Percentiles rank a stretch among this genome's conserved stretches.
phyloP scores from a whole-genome alignment of 2,113 vertebrate genomes.

The Plecturocebus donacophilus region DNA sequence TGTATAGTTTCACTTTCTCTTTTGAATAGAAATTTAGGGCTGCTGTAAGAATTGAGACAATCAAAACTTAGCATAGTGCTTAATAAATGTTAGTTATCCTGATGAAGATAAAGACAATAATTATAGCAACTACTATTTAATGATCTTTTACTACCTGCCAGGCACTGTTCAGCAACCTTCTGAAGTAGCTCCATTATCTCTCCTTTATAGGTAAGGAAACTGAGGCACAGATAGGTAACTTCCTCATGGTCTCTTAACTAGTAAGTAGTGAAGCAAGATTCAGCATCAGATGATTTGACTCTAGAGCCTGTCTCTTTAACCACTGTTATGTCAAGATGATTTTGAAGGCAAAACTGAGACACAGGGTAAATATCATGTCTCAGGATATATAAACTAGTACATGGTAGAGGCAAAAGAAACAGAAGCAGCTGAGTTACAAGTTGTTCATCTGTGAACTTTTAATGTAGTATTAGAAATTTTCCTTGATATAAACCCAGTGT shows the following conservation, averaged over 20 bases:
- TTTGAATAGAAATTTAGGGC: background rate
- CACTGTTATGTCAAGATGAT: background rate
- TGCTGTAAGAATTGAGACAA: background rate
- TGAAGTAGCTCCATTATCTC: background rate
- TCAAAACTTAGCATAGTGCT: slow-evolving; percentile 9
- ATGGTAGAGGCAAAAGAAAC: background rate
- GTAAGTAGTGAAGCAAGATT: background rate
- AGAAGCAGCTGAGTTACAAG: background rate
- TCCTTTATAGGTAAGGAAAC: background rate
- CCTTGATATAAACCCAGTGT: background rate
- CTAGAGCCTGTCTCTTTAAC: background rate
- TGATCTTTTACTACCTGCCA: background rate
- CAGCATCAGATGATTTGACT: background rate
- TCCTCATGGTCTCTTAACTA: background rate
- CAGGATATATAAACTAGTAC: background rate
- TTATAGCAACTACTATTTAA: background rate
- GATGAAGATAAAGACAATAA: background rate
- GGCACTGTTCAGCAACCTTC: background rate
- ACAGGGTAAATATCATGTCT: background rate
- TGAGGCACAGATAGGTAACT: background rate
- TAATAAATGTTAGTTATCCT: background rate
- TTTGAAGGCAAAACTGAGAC: slow-evolving; percentile 20
- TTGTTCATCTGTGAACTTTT: background rate
- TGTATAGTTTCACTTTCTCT: slow-evolving; percentile 26
- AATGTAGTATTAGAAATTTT: background rate